phyloP scores from a whole-genome alignment of 2,113 vertebrate genomes.

The Pelecanoides urinatrix region DNA sequence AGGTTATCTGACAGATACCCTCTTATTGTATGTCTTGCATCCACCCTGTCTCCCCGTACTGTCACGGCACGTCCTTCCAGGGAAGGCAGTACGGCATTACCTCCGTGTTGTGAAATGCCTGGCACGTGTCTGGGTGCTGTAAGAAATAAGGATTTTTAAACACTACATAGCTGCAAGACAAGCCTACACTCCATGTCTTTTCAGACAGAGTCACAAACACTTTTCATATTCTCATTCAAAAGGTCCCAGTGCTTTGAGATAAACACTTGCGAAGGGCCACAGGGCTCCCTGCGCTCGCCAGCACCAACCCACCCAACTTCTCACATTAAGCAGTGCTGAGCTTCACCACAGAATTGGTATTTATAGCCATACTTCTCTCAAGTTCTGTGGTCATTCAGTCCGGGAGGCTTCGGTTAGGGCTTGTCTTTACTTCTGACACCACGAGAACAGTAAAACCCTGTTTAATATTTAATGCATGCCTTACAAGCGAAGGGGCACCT shows the following conservation, averaged over 20 bases:
- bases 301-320: background rate
- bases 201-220: background rate
- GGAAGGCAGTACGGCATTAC: background rate
- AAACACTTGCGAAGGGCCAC: background rate
- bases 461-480: background rate
- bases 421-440: background rate
- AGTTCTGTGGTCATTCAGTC: background rate
- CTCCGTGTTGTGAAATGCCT: background rate
- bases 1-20: background rate
- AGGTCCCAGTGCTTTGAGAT: background rate
- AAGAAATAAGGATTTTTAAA: background rate
- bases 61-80: rapidly evolving
- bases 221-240: background rate
- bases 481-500: background rate
- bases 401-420: background rate
- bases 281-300: rapidly evolving
- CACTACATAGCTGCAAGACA: background rate
- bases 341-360: background rate
- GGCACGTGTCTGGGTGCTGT: background rate
- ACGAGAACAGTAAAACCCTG: background rate
- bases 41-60: background rate
- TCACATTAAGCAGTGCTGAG: background rate
- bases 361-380: background rate
- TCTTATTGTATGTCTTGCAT: background rate
- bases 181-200: background rate